Conservation (phyloP, 2,797 vertebrate species). For the Helicolenus hilgendorfi region DNA sequence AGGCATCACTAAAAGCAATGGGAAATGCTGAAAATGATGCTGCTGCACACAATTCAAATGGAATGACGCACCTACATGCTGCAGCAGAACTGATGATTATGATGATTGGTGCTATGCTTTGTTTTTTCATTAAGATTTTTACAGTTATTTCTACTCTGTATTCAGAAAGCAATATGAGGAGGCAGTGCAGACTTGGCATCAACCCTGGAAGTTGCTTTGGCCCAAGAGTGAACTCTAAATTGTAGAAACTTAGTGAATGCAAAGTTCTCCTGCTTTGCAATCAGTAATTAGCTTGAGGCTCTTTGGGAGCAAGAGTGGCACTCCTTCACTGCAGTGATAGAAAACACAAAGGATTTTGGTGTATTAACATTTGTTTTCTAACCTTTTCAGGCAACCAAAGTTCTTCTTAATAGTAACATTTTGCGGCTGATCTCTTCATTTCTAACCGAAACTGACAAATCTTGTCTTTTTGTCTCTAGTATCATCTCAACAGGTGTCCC, state of each 20-base stretch:
- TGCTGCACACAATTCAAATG: background rate
- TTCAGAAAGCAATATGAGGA: background rate
- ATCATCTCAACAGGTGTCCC: slow-evolving; percentile 44
- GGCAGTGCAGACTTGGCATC: background rate
- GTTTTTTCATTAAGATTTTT: background rate
- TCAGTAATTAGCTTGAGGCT: background rate
- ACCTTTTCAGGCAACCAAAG: background rate
- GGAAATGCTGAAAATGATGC: background rate
- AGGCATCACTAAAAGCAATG: background rate
- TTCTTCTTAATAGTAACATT: background rate
- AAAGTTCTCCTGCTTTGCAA: background rate
- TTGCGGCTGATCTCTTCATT: background rate
- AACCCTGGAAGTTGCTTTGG: background rate
- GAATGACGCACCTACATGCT: background rate
- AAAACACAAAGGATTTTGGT: background rate
- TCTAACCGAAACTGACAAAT: background rate
- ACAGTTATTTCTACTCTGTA: background rate
- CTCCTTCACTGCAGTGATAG: background rate
- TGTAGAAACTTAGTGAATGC: background rate
- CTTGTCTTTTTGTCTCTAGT: background rate
- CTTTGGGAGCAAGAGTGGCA: background rate
- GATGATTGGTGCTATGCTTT: background rate
- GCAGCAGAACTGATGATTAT: background rate
- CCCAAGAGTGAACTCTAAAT: background rate
- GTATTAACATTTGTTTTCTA: background rate